Evolutionary conservation across 2,797 vertebrate genomes (phyloP), one percentile per base, ranked within the genome.

Genomic region (Arrhamphus sclerolepis): DNA sequence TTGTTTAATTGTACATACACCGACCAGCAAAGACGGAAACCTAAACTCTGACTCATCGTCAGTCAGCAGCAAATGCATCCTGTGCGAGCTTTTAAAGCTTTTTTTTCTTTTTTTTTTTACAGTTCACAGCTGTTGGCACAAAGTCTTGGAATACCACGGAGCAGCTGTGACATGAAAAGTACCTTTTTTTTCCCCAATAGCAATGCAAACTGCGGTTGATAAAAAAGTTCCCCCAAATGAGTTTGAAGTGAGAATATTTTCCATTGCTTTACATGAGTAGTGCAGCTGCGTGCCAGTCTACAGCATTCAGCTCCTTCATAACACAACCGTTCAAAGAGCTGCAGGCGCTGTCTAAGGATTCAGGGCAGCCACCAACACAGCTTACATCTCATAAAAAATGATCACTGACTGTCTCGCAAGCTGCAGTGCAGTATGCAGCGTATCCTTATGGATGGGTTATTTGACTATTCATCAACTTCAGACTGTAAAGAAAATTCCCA

Each of bases 321-420:
- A 66, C 76, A 70, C 46, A 18, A 71, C 73, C 80, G 70, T 83
- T 85, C 83, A 87, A 81, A 88, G 82, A 80, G 72, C 80, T 77
- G 48, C 71, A 86, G 78, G 68, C 71, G 70, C 77, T 50, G 72
- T 85, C 83, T 75, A n/a, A 67, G 86, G 86, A 88, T 74, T 83
- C 78, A 70, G 73, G 67, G 81, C 73, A 82, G 81, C 82, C 84
- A 85, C 82, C 68, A 66, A 70, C 67, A 72, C 66, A 59, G 79
- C 76, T 86, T 80, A 77, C 80, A 86, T 85, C 80, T 83, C 77
- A 83, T 77, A 70, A 59, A 73, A 86, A 85, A 77, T 43, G 58
- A 76, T 77, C 79, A 84, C 49, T 62, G 66, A 64, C 70, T 77
- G 67, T 62, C 75, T 82, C 72, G 66, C 69, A 75, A 71, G 74